phyloP scores from a whole-genome alignment of 2,888 invertebrate genomes.

The Polylopha cassiicola region DNA sequence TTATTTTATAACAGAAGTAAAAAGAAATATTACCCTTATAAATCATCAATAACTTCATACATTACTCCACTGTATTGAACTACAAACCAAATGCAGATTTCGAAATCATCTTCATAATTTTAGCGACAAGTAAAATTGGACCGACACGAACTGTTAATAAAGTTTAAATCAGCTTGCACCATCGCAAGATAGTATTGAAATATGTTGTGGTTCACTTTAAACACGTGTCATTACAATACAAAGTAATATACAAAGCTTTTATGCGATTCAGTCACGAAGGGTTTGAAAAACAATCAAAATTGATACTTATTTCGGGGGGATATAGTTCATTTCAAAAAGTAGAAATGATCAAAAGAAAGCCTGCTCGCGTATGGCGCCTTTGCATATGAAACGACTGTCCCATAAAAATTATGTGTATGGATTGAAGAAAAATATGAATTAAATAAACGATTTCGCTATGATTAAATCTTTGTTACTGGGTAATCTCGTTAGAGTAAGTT shows the following conservation, averaged over 20 bases:
- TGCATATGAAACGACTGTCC: slow-evolving; percentile 28
- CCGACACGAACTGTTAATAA: too few relatives aligned
- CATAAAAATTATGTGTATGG: slow-evolving; percentile 31
- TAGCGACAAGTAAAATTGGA: too few relatives aligned
- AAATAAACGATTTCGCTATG: slow-evolving; percentile 1
- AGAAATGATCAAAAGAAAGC: slow-evolving; percentile 16
- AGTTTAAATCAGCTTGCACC: background rate
- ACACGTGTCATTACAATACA: slow-evolving; percentile 39
- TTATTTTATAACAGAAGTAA: slow-evolving; percentile 7
- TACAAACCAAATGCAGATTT: background rate
- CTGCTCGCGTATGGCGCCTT: slow-evolving; percentile 26
- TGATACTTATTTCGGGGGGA: slow-evolving; percentile 18
- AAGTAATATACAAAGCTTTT: slow-evolving; percentile 32
- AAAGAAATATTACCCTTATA: slow-evolving; percentile 10
- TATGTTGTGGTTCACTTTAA: slow-evolving; percentile 32
- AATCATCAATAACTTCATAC: slow-evolving; percentile 15
- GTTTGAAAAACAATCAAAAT: slow-evolving; percentile 12
- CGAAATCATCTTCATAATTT: too few relatives aligned
- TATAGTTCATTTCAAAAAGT: background rate
- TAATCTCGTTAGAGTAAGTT: too few relatives aligned
- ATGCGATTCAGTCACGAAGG: slow-evolving; percentile 35
- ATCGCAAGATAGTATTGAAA: slow-evolving; percentile 24
- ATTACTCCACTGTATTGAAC: slow-evolving; percentile 13
- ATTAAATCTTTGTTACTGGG: too few relatives aligned
- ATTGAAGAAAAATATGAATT: slow-evolving; percentile 26